These are phyloP conservation scores for Poecilia latipinna DNA, from an alignment of 2,113 vertebrate species.

Conservation along the genomic window DNA sequence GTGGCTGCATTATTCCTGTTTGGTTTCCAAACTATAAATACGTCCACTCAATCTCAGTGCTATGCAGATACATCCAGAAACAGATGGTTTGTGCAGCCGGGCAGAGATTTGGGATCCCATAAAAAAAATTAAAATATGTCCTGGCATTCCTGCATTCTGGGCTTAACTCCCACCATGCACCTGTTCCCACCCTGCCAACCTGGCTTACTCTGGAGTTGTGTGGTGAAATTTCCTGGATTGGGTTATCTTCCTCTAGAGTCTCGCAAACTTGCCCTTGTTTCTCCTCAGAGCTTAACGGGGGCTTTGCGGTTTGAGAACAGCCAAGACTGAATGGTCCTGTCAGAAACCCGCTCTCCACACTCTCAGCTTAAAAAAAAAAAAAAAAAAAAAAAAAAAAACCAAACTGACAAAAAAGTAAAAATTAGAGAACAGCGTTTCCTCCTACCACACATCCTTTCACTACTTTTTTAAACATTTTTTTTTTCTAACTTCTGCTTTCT, in stretches of 20 bases:
- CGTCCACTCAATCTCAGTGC: constrained; percentile 46
- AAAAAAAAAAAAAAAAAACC: not conserved
- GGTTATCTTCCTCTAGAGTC: constrained; percentile 6
- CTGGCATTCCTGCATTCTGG: constrained; percentile 61
- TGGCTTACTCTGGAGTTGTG: constrained; percentile 23
- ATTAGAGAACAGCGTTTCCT: constrained; percentile 28
- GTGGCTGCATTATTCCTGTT: constrained; percentile 26
- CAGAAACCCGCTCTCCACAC: constrained; percentile 19
- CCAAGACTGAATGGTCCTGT: not conserved
- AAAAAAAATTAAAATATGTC: constrained; percentile 25
- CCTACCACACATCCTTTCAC: constrained; percentile 30
- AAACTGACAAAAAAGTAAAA: constrained; percentile 27
- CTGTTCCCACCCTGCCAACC: constrained; percentile 46
- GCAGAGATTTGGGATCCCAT: constrained; percentile 44
- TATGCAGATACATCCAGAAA: constrained; percentile 63
- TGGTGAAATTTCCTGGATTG: constrained; percentile 28
- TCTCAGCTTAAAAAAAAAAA: not conserved
- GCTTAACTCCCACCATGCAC: constrained; percentile 60
- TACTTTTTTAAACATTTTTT: not conserved
- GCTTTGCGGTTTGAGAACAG: constrained; percentile 24
- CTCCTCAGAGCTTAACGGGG: constrained; percentile 4
- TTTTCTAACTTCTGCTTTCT: constrained; percentile 3
- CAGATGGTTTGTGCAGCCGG: constrained; percentile 64
- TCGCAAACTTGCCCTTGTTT: constrained; percentile 2
- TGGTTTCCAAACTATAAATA: constrained; percentile 66